Evolutionary conservation across 1,140 invertebrate genomes (phyloP), one percentile per base, ranked within the genome.

Genomic region (Caerostris darwini): DNA sequence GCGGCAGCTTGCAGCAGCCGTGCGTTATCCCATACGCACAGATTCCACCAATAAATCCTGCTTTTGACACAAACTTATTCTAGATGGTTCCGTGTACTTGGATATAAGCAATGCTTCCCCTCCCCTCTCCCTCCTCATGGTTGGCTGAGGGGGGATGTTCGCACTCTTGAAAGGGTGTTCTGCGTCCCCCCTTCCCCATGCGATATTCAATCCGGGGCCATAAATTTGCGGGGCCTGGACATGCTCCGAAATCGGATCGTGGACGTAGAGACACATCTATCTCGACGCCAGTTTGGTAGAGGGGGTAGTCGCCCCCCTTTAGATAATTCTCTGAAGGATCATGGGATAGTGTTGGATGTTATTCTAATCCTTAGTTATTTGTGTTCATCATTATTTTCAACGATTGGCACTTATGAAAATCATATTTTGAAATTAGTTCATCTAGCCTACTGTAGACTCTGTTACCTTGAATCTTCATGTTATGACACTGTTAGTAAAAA

Each of bases 191-290:
- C 86, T 83, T 67, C 86, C 69, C 85, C 17, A 53, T n/a, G 64
- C 92, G 92, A 94, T 89, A 94, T 94, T 94, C 92, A 94, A 94
- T 94, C 92, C 92, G 58, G 85, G 71, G 92, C 69, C 92, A 94
- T 94, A 94, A 94, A 94, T 94, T 94, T 94, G 19, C n/a, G 7
- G 7, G 50, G 19, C 57, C 50, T 58, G 82, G 83, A 71, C 19
- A 56, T 56, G 58, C 58, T 56, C 54, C 53, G 92, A 94, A 94
- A 94, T 94, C 92, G 92, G 92, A 94, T 94, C 92, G 71, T 89
- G 92, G 85, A 94, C 56, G 58, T 17, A 81, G 86, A 87, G 92
- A 82, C 50, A 69, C 92, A 94, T 94, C 86, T 89, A 94, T 94
- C 92, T 67, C 56, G 85, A 81, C 67, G 92, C 64, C 57, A 82